Evolutionary conservation across 2,113 vertebrate species (phyloP).

Genomic region (Zapornia atra): DNA sequence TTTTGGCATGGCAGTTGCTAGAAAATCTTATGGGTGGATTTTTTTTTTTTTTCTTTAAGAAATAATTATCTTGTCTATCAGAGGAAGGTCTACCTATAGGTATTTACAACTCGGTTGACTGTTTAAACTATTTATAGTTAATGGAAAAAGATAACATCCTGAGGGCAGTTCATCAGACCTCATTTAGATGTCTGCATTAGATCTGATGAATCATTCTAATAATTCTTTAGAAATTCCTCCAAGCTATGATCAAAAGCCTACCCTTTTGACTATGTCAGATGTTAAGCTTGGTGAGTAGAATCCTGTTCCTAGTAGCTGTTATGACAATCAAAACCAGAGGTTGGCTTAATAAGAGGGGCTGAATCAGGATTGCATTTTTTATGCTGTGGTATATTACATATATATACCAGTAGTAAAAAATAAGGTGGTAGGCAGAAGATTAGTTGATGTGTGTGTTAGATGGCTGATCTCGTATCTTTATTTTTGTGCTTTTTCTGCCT

Average conservation of each 20-base stretch:
- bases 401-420: background rate
- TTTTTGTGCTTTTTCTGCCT: background rate
- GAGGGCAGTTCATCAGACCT: background rate
- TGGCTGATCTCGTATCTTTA: background rate
- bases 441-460: background rate
- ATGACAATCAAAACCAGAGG: background rate
- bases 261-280: background rate
- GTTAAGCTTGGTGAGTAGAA: background rate
- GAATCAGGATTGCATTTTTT: background rate
- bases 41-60: background rate
- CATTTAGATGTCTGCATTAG: background rate
- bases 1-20: background rate
- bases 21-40: background rate
- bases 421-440: background rate
- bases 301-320: background rate
- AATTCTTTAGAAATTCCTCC: slow-evolving; percentile 2
- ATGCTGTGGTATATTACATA: background rate
- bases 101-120: background rate
- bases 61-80: background rate
- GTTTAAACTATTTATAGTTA: slow-evolving; percentile 6
- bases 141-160: background rate
- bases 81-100: background rate
- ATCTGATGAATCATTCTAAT: slow-evolving; percentile 11
- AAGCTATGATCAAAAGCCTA: background rate
- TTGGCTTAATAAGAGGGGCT: background rate